Conservation (phyloP, 2,113 vertebrate genomes). For the Thunnus maccoyii region DNA sequence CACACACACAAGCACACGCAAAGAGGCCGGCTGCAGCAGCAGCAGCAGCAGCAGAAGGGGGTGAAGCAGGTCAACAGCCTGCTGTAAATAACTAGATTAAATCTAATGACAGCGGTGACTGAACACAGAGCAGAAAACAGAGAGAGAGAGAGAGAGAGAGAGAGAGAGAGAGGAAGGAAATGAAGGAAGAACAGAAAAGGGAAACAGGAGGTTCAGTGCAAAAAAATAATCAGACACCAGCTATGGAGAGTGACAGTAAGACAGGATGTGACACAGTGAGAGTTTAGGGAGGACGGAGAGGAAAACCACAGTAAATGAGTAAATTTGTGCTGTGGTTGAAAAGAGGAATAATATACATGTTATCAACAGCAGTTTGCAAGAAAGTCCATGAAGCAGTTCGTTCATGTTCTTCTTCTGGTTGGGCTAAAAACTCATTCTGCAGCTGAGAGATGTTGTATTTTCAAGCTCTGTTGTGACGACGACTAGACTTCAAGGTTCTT, state of each 20-base stretch:
- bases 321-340: too few relatives aligned
- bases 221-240: not conserved
- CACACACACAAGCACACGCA: conserved; percentile 12
- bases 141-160: not conserved
- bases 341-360: too few relatives aligned
- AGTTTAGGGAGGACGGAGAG: too few relatives aligned
- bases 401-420: not conserved
- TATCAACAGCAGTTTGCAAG: too few relatives aligned
- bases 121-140: conserved; percentile 55
- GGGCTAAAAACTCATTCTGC: not conserved
- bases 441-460: not conserved
- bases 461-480: too few relatives aligned
- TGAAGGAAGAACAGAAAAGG: not conserved
- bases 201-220: too few relatives aligned
- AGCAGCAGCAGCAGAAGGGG: conserved; percentile 39
- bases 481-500: too few relatives aligned
- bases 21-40: conserved; percentile 29
- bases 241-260: not conserved
- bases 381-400: too few relatives aligned
- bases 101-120: conserved; percentile 52
- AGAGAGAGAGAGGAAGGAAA: not conserved
- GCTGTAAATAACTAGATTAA: conserved; percentile 69
- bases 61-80: conserved; percentile 51
- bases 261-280: not conserved
- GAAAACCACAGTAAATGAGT: too few relatives aligned